Evolutionary conservation across 2,113 vertebrate species (phyloP).

Genomic region (Gopherus flavomarginatus): DNA sequence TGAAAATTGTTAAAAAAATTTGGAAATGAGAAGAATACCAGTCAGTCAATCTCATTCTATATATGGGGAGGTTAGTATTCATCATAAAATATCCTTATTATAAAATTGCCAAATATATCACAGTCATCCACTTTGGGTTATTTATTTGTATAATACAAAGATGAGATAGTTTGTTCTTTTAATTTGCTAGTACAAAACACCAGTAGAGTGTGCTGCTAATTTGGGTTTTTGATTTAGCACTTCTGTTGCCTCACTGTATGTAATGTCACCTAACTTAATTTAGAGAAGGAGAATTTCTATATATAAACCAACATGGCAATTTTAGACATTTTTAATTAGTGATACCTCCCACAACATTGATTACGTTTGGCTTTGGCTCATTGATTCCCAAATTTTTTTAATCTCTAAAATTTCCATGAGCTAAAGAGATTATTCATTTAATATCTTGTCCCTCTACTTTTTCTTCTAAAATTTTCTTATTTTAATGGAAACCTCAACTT

Average conservation of each 20-base stretch:
- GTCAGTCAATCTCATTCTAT: not conserved
- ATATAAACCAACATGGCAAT: conserved; percentile 55
- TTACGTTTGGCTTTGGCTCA: conserved; percentile 52
- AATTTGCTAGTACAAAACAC: conserved; percentile 53
- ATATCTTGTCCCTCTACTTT: not conserved
- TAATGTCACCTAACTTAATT: conserved; percentile 59
- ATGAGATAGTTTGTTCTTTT: conserved; percentile 53
- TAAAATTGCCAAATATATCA: conserved; percentile 27
- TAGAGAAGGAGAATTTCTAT: conserved; percentile 59
- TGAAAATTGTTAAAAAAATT: not conserved
- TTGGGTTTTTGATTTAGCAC: conserved; percentile 39
- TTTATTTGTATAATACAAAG: conserved; percentile 34
- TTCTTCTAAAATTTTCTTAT: not conserved
- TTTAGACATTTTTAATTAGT: conserved; percentile 71
- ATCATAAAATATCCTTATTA: conserved; percentile 33
- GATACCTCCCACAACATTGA: conserved; percentile 25
- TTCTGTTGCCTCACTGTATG: conserved; percentile 28
- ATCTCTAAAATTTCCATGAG: conserved; percentile 40
- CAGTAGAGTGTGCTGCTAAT: conserved; percentile 49
- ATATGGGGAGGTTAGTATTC: not conserved
- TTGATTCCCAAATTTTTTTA: conserved; percentile 34
- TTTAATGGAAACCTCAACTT: not conserved
- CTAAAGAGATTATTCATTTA: conserved; percentile 8
- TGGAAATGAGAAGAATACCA: not conserved
- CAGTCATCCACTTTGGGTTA: conserved; percentile 55